Evolutionary conservation across 2,797 vertebrate species (phyloP), one percentile per base, ranked within the genome.

Genomic region (Cynodonichthys magdalenae): DNA sequence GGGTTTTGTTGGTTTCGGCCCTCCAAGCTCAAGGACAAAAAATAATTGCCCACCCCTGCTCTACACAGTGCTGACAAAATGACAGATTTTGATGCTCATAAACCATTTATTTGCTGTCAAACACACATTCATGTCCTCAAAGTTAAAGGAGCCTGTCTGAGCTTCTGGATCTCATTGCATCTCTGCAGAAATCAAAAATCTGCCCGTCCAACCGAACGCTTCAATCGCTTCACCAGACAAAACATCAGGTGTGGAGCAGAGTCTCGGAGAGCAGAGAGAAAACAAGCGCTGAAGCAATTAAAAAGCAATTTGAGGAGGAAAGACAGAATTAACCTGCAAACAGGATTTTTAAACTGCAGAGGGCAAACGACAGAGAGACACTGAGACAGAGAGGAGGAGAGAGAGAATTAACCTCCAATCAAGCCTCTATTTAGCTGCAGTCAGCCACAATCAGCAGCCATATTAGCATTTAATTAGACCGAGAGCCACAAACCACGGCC

Each of bases 321-420:
- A 46, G 64, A 59, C 46, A n/a, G 67, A 65, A 41, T 75, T 74
- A 81, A 84, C 75, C 66, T 53, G 50, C 57, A 56, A 71, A 74
- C 67, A 41, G 48, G 56, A 42, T 64, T 66, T 45, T 50, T 19
- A 34, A 61, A 66, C 19, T 6, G 4, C 50, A 0, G 68, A 53
- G 61, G 59, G 39, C 31, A 49, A 56, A 19, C 59, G 56, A 3
- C 1, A 1, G 67, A 19, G 64, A 79, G 69, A 77, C 42, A 54
- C 12, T 8, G 44, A 62, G 63, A 48, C 29, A 42, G 24, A 75
- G 8, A 15, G 28, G n/a, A 34, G 59, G 67, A 67, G 68, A 55
- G 51, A 57, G 60, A 72, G 74, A 81, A 86, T 91, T 86, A 91
- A 88, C 86, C 83, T 86, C 70, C 78, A 90, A 86, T 87, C 81